phyloP scores from a whole-genome alignment of 1,140 invertebrate genomes.

The Apis cerana region DNA sequence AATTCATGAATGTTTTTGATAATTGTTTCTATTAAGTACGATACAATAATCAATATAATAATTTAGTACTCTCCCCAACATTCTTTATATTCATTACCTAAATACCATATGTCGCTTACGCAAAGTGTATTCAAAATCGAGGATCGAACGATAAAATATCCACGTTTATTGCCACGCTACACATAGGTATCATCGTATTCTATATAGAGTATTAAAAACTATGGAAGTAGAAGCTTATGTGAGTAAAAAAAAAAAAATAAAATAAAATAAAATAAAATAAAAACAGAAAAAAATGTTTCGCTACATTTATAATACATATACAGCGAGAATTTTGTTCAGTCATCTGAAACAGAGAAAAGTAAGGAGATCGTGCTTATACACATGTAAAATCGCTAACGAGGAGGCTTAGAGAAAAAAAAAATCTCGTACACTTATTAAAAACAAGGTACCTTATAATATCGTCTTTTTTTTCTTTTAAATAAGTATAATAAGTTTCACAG shows the following conservation, averaged over 20 bases:
- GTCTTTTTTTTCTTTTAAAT: constrained; percentile 9
- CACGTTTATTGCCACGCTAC: constrained; percentile 47
- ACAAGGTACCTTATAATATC: constrained; percentile 14
- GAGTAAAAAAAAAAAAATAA: constrained; percentile 30
- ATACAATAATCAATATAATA: constrained; percentile 64
- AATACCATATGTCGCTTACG: constrained; percentile 14
- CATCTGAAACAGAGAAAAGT: constrained; percentile 25
- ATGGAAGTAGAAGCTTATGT: constrained; percentile 40
- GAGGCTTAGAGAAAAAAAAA: not conserved
- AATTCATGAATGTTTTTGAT: constrained; percentile 43
- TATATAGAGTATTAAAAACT: constrained; percentile 48
- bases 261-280: not conserved
- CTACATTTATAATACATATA: constrained; percentile 42
- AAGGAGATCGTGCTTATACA: constrained; percentile 59
- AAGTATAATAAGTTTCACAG: constrained; percentile 14
- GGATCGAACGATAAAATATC: constrained; percentile 38
- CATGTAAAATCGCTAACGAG: constrained; percentile 7
- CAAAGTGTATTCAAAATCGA: constrained; percentile 10
- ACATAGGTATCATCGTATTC: constrained; percentile 29
- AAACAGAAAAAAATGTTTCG: not conserved
- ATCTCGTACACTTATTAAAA: not conserved
- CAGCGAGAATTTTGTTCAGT: constrained; percentile 42
- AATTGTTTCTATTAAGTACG: constrained; percentile 66
- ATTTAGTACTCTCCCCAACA: constrained; percentile 47
- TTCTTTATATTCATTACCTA: constrained; percentile 33